Evolutionary conservation across 2,113 vertebrate species (phyloP).

Genomic region (Sceloporus tristichus): DNA sequence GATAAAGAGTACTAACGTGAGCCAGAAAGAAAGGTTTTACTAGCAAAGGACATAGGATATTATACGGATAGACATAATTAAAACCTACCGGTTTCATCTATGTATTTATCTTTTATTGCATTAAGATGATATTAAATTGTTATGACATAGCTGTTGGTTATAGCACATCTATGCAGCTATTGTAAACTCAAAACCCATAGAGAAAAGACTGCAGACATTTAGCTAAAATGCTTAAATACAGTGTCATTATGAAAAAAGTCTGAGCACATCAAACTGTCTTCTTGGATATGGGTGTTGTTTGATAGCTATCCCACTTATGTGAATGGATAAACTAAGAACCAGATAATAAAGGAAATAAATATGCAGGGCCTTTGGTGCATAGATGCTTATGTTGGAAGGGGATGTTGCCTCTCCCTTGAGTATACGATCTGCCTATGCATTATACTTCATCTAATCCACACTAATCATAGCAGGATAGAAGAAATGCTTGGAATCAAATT

Average conservation of each 20-base stretch:
- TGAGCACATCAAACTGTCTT: neutral
- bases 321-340: neutral
- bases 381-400: too few species aligned
- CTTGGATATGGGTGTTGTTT: too few species aligned
- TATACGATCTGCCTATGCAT: too few species aligned
- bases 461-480: too few species aligned
- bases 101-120: neutral
- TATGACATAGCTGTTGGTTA: neutral
- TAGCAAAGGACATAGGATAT: slow-evolving; percentile 11
- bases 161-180: neutral
- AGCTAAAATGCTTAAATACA: neutral
- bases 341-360: neutral
- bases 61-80: neutral
- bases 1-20: slow-evolving; percentile 23
- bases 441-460: too few species aligned
- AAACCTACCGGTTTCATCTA: neutral
- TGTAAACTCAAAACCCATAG: neutral
- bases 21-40: slow-evolving; percentile 22
- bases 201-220: neutral
- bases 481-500: too few species aligned
- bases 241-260: neutral
- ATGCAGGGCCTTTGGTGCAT: too few species aligned
- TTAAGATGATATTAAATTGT: neutral
- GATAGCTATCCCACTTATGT: neutral
- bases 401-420: too few species aligned